These are phyloP conservation scores for Hydriomena furcata DNA, from an alignment of 2,888 invertebrate species.

Conservation along the genomic window DNA sequence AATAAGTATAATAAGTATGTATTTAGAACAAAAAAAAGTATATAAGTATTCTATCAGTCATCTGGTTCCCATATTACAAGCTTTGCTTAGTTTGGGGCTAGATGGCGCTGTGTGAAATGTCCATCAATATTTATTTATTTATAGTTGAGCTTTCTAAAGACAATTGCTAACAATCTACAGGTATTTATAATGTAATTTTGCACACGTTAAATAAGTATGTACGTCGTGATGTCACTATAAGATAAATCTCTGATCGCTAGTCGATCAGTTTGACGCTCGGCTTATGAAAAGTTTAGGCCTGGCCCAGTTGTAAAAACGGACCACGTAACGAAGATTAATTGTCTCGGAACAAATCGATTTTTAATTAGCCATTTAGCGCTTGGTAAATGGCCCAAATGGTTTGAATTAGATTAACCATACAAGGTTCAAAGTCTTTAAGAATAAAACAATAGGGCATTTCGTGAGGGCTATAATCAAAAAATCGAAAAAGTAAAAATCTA, in stretches of 20 bases:
- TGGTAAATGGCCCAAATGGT: constrained; percentile 24
- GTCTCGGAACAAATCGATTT: constrained; percentile 53
- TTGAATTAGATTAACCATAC: constrained; percentile 22
- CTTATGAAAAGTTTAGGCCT: background rate
- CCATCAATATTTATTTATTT: no score
- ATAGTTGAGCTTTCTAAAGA: no score
- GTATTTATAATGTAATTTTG: no score
- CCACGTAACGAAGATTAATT: constrained; percentile 54
- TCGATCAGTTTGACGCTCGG: constrained; percentile 1
- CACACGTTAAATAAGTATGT: no score
- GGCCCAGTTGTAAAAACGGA: constrained; percentile 31
- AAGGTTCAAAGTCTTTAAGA: constrained; percentile 22
- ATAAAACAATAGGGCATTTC: constrained; percentile 18
- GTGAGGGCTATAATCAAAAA: constrained; percentile 2
- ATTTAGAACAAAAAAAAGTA: no score
- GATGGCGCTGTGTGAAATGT: no score
- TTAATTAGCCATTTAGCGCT: constrained; percentile 46
- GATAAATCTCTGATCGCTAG: background rate
- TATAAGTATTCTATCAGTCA: no score
- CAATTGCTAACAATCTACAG: no score
- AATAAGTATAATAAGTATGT: no score
- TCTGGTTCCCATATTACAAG: no score
- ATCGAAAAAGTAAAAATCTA: background rate
- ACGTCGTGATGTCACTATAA: no score
- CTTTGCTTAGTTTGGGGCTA: no score